phyloP scores from a whole-genome alignment of 2,113 vertebrate species.

The Cochlearius cochlearius region DNA sequence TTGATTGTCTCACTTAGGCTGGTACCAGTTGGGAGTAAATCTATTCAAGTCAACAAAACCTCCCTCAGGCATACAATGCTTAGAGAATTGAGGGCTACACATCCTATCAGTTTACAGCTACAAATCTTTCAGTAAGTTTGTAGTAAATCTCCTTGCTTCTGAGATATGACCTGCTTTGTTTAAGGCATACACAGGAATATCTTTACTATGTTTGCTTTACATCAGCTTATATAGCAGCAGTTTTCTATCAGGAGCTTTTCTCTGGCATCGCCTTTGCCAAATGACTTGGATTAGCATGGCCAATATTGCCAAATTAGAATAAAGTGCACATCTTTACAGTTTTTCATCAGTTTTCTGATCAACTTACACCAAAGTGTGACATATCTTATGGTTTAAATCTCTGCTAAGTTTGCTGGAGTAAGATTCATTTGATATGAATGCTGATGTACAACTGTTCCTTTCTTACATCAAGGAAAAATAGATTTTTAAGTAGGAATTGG shows the following conservation, averaged over 20 bases:
- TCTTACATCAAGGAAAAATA: neutral
- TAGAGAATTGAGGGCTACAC: neutral
- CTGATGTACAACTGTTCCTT: neutral
- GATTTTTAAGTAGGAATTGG: neutral
- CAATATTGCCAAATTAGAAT: neutral
- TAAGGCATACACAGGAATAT: neutral
- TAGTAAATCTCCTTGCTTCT: constrained; percentile 5
- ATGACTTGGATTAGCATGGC: neutral
- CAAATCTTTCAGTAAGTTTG: constrained; percentile 3
- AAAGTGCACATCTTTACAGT: neutral
- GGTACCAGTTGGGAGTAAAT: constrained; percentile 11
- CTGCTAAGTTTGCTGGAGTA: neutral
- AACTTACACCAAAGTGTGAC: neutral
- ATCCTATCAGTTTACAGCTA: neutral
- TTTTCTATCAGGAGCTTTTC: neutral
- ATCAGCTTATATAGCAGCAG: neutral
- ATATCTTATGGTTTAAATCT: neutral
- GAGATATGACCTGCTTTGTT: neutral
- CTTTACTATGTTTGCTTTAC: neutral
- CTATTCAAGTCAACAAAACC: constrained; percentile 2
- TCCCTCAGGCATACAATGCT: neutral
- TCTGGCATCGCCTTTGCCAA: neutral
- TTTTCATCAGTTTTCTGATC: neutral
- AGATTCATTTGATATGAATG: neutral
- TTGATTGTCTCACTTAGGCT: constrained; percentile 4